These are phyloP conservation scores for Bostrychus sinensis DNA, from an alignment of 2,113 vertebrate species.

Conservation along the genomic window DNA sequence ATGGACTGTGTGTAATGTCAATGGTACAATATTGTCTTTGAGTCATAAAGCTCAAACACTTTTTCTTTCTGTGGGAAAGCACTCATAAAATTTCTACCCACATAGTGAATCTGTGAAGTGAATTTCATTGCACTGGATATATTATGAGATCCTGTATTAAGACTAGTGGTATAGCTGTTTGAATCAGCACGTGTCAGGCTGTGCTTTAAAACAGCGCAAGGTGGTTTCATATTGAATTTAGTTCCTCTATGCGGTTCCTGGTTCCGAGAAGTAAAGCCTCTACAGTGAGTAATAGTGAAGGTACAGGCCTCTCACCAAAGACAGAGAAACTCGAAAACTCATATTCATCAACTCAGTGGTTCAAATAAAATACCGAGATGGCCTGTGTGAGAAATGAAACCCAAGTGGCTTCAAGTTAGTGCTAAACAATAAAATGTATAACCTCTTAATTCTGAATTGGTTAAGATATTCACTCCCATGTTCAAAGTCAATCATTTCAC, in stretches of 20 bases:
- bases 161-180: constrained; percentile 48
- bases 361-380: neutral
- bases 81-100: neutral
- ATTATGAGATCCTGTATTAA: constrained; percentile 18
- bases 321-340: constrained; percentile 57
- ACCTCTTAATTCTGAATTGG: too few relatives aligned
- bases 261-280: constrained; percentile 80
- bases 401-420: neutral
- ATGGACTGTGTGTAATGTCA: too few relatives aligned
- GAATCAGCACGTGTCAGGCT: constrained; percentile 41
- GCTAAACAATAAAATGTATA: neutral
- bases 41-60: too few relatives aligned
- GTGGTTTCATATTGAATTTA: constrained; percentile 83
- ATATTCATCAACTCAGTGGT: neutral
- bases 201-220: constrained; percentile 55
- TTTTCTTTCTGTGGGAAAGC: too few relatives aligned
- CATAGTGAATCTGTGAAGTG: constrained; percentile 33
- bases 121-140: constrained; percentile 26
- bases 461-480: too few relatives aligned
- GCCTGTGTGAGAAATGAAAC: neutral
- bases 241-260: constrained; percentile 79
- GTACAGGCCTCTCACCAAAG: constrained; percentile 64
- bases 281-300: constrained; percentile 82
- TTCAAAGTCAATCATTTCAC: too few relatives aligned
- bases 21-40: too few relatives aligned